Base-by-base conservation (phyloP, 1,140 invertebrate species). In the Papilio xuthus region DNA sequence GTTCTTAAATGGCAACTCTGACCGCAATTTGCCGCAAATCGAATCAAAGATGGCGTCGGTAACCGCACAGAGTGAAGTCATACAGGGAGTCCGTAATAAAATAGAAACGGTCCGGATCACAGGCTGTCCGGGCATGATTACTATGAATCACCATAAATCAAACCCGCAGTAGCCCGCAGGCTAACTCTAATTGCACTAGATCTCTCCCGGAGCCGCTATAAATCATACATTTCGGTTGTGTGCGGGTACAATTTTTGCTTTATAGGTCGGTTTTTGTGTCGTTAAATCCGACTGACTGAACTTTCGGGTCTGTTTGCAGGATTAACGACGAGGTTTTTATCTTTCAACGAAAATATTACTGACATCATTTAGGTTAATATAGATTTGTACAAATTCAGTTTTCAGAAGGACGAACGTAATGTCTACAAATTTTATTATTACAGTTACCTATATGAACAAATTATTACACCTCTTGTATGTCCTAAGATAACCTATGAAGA, bases 71-170 rank as follows among this genome's bases (percentile, higher is more conserved):
- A 80, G 80, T 80, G 70, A 74, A 81, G 79, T 79, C 84, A 88
- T 85, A 85, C 85, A 86, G 80, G 80, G 81, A 69, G 78, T 70
- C 83, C 85, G 86, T 86, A 86, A 89, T 90, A 91, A 90, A 91
- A 86, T 81, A 85, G 85, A 88, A 86, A 88, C 86, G 78, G 84
- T 82, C 80, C 83, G 86, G 88, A 89, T 91, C 88, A 84, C 88
- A 84, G 84, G 79, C 84, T 87, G 85, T 87, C 85, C 81, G 82
- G 78, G 77, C 84, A 90, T 88, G 91, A 92, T 92, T 90, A 89
- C 87, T 84, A 78, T 82, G 85, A 91, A 92, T 91, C 89, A 90
- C 80, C 89, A 85, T 92, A 92, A 92, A 92, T 92, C 90, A 92
- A 82, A 83, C 90, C 89, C 89, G 89, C 90, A 90, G 84, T 85